Percentiles rank a stretch among this genome's conserved stretches.
Conservation (phyloP, 2,113 vertebrate species). For the Gasterosteus nipponicus region DNA sequence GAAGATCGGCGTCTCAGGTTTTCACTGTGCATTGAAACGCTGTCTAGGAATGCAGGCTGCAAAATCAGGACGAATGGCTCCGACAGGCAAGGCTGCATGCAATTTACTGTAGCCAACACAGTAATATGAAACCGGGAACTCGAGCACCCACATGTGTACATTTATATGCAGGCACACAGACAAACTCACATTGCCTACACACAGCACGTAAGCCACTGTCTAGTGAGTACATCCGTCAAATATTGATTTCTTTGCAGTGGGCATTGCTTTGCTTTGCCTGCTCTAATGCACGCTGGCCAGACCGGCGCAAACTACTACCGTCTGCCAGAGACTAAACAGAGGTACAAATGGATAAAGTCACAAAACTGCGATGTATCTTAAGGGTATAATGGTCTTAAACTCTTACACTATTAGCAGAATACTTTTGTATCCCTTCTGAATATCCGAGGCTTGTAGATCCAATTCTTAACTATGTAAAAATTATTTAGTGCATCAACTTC, state of each 20-base stretch:
- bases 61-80: conserved; percentile 66
- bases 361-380: background rate
- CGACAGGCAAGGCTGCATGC: conserved; percentile 71
- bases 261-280: conserved; percentile 19
- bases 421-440: background rate
- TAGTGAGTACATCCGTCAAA: conserved; percentile 33
- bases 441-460: background rate
- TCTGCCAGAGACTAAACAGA: conserved; percentile 2
- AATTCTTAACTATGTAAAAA: no score
- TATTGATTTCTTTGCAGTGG: conserved; percentile 56
- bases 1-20: conserved; percentile 66
- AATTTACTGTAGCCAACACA: conserved; percentile 74
- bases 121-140: conserved; percentile 70
- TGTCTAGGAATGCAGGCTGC: conserved; percentile 68
- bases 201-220: conserved; percentile 1
- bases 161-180: conserved; percentile 56
- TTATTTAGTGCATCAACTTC: background rate
- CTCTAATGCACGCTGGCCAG: conserved; percentile 4
- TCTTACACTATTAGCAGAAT: background rate
- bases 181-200: conserved; percentile 10
- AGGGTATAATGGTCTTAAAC: background rate
- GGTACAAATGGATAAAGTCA: conserved; percentile 3
- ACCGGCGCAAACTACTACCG: background rate
- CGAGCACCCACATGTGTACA: conserved; percentile 67
- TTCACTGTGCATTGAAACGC: conserved; percentile 65